These are phyloP conservation scores for Aleiodes leptofemur DNA, from an alignment of 2,888 invertebrate genomes.

Conservation along the genomic window DNA sequence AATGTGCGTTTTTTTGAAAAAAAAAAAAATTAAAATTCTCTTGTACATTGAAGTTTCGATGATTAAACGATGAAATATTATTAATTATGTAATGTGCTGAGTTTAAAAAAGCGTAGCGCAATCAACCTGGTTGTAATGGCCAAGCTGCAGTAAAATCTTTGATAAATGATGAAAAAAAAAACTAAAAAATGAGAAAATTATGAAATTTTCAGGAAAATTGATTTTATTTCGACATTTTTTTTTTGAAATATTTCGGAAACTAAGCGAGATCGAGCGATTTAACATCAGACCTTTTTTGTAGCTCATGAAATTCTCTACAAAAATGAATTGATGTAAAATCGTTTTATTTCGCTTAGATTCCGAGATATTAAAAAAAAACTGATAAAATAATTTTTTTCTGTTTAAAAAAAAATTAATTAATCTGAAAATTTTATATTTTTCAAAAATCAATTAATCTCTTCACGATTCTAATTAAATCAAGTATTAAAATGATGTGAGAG, in stretches of 20 bases:
- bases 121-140: constrained; percentile 64
- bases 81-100: constrained; percentile 57
- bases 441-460: not conserved
- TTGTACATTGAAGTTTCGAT: constrained; percentile 38
- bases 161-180: constrained; percentile 48
- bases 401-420: too few relatives aligned
- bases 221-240: too few relatives aligned
- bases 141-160: constrained; percentile 57
- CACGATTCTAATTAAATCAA: not conserved
- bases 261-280: too few relatives aligned
- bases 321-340: too few relatives aligned
- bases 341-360: too few relatives aligned
- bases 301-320: too few relatives aligned
- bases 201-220: not conserved
- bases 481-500: constrained; percentile 39
- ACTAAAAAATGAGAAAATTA: constrained; percentile 20
- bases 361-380: too few relatives aligned
- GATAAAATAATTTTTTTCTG: not conserved
- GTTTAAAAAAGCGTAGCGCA: constrained; percentile 65
- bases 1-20: constrained; percentile 14
- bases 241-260: too few relatives aligned
- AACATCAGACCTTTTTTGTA: too few relatives aligned
- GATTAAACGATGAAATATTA: constrained; percentile 37
- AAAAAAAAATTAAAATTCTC: constrained; percentile 41
- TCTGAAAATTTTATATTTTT: too few relatives aligned